These are phyloP conservation scores for Parthenolecanium corni DNA, from an alignment of 2,888 invertebrate species.

Conservation along the genomic window DNA sequence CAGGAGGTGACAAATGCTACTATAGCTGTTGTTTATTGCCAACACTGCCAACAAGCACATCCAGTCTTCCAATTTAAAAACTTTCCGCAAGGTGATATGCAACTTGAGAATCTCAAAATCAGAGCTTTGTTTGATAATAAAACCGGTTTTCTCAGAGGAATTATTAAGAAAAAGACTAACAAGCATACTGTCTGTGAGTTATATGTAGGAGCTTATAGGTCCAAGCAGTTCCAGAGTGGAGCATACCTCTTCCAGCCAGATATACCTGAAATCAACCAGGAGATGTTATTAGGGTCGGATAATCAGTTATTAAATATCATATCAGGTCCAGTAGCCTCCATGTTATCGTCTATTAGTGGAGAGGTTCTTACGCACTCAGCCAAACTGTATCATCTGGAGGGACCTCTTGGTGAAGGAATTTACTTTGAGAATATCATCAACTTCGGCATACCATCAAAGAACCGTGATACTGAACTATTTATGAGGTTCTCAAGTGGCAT, in stretches of 20 bases:
- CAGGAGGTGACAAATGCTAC: constrained; percentile 34
- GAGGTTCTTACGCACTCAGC: constrained; percentile 66
- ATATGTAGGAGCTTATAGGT: constrained; percentile 78
- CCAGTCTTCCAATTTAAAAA: constrained; percentile 45
- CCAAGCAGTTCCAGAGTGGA: constrained; percentile 86
- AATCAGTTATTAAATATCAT: constrained; percentile 62
- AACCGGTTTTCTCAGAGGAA: constrained; percentile 67
- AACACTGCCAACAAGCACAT: constrained; percentile 34
- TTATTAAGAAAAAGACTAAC: constrained; percentile 63
- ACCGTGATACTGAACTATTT: constrained; percentile 81
- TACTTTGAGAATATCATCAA: constrained; percentile 72
- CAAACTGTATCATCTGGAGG: constrained; percentile 62
- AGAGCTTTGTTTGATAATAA: constrained; percentile 69
- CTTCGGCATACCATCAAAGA: constrained; percentile 74
- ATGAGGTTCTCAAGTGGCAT: constrained; percentile 82
- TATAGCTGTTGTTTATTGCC: constrained; percentile 39
- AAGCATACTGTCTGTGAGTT: constrained; percentile 64
- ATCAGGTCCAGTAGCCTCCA: constrained; percentile 71
- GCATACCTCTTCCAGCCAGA: constrained; percentile 92
- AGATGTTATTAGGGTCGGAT: constrained; percentile 62
- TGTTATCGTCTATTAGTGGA: constrained; percentile 70
- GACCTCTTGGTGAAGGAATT: constrained; percentile 57
- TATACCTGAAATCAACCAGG: constrained; percentile 71
- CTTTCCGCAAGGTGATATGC: constrained; percentile 68
- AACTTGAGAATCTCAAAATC: constrained; percentile 67